These are phyloP conservation scores for Motacilla alba DNA, from an alignment of 2,113 vertebrate species.

Conservation along the genomic window DNA sequence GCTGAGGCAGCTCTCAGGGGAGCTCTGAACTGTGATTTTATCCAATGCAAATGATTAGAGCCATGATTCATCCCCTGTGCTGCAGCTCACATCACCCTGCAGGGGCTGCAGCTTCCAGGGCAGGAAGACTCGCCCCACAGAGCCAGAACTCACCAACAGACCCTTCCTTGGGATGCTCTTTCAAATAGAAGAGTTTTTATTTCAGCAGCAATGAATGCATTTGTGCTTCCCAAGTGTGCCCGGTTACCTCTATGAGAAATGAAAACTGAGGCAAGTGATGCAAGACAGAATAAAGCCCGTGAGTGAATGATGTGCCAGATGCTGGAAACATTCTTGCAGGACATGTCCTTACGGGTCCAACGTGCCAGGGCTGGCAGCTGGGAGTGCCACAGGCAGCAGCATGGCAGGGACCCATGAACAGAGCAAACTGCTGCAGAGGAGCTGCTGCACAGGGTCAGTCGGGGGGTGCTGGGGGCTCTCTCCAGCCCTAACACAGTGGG, in stretches of 20 bases:
- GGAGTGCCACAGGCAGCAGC: background rate
- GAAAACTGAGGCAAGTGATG: background rate
- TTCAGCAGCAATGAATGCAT: background rate
- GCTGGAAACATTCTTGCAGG: background rate
- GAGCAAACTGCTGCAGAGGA: background rate
- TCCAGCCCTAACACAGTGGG: rapidly evolving
- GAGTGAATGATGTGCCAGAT: background rate
- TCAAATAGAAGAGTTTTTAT: background rate
- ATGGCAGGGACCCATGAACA: background rate
- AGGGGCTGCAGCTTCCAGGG: background rate
- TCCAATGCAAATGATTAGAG: background rate
- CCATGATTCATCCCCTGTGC: background rate
- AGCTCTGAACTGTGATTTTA: background rate
- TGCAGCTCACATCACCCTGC: background rate
- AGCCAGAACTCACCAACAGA: background rate
- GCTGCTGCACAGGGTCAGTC: background rate
- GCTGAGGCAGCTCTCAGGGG: background rate
- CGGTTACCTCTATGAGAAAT: background rate
- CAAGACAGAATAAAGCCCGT: background rate
- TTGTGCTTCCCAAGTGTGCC: background rate
- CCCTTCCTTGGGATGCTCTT: background rate
- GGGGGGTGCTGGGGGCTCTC: rapidly evolving
- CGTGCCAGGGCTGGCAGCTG: background rate
- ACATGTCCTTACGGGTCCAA: background rate
- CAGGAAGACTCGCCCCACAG: background rate